Conservation (phyloP, 2,797 vertebrate genomes). For the Hylomyscus alleni region DNA sequence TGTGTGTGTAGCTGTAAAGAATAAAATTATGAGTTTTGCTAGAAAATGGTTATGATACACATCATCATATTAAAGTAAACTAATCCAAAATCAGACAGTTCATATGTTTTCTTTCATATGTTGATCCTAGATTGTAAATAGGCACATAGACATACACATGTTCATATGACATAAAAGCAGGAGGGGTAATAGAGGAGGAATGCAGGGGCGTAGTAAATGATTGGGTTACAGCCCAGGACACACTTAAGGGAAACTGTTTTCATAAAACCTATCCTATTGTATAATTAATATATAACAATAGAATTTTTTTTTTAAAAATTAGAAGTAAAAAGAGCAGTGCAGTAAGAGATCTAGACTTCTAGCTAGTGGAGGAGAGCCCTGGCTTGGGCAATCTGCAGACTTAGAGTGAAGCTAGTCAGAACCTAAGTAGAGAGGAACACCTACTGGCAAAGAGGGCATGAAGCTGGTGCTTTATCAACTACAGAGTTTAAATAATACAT, state of each 20-base stretch:
- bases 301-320: not conserved
- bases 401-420: not conserved
- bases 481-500: not conserved
- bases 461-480: not conserved
- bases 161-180: not conserved
- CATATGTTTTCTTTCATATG: not conserved
- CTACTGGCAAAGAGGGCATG: not conserved
- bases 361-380: not conserved
- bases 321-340: not conserved
- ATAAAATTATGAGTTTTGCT: not conserved
- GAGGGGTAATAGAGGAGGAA: not conserved
- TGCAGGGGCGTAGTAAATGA: not conserved
- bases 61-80: not conserved
- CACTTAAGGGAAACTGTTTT: not conserved
- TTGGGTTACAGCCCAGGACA: not conserved
- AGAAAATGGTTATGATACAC: not conserved
- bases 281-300: not conserved
- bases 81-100: not conserved
- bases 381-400: not conserved
- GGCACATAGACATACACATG: not conserved
- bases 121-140: not conserved
- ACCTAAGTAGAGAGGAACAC: accelerated
- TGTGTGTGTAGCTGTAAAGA: not conserved
- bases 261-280: not conserved
- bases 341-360: not conserved